Base-by-base conservation (phyloP, 1,140 invertebrate genomes). In the Stegodyphus dumicola region DNA sequence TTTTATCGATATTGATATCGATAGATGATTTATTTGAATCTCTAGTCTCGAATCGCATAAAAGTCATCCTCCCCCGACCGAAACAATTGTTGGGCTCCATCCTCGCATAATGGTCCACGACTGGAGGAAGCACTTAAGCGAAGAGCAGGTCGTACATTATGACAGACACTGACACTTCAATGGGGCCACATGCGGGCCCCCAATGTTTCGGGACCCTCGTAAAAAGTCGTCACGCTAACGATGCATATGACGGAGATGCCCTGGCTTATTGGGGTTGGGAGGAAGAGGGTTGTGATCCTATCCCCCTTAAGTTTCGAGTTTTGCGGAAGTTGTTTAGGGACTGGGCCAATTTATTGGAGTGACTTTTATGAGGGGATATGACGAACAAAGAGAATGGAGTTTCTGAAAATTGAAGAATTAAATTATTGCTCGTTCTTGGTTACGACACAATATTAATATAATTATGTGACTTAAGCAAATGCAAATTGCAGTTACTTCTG, bases 181-280 rank as follows among this genome's bases (percentile, higher is more conserved):
- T 71, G 69, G 69, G 6, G 17, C 69, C 10, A 13, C 49, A n/a
- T 15, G 18, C 48, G 33, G 33, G 33, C 33, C 33, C 33, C 33
- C 33, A 33, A 3, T 33, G 33, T 33, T 33, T 33, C 33, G 33
- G 33, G 33, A 11, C 48, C 48, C 48, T 71, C 69, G 69, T 71
- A 71, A 71, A 71, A 51, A 71, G 49, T 71, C 52, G 69, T 51
- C 69, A 71, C 52, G 69, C 69, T 71, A 71, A 71, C 69, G 69
- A 71, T n/a, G 49, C 69, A 15, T 17, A 71, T 71, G 69, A 71
- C 49, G 69, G 48, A 51, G 69, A 71, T 48, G 52, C 69, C 69
- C 69, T 51, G 48, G 69, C 69, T 13, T 15, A 71, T 33, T 51
- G 49, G 49, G n/a, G 17, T 51, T 51, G 49, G 48, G 13, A 51